These are phyloP conservation scores for Drosophila lacicola DNA, from an alignment of 2,888 invertebrate species.

Conservation along the genomic window DNA sequence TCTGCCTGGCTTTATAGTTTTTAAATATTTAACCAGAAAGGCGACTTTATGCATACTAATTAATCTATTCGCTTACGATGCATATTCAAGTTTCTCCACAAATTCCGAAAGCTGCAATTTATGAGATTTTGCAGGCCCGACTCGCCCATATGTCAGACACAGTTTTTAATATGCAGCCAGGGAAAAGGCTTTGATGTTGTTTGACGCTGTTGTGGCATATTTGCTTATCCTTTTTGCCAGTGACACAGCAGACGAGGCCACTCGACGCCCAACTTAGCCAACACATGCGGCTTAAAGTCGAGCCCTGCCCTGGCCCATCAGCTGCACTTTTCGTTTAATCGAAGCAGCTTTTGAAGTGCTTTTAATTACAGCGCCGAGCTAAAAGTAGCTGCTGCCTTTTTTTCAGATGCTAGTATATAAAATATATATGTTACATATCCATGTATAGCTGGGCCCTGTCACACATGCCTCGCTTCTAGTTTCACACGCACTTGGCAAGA, in stretches of 20 bases:
- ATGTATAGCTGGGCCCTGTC: neutral
- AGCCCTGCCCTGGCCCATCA: slow-evolving; percentile 24
- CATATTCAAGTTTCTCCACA: neutral
- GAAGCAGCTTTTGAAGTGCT: slow-evolving; percentile 15
- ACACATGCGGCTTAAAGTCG: slow-evolving; percentile 25
- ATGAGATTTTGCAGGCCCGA: neutral
- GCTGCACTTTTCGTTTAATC: slow-evolving; percentile 41
- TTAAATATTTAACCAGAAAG: neutral
- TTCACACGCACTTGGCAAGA: slow-evolving; percentile 18
- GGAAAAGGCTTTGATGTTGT: slow-evolving; percentile 34
- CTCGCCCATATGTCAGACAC: neutral
- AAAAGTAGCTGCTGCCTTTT: slow-evolving; percentile 3
- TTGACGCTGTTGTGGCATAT: slow-evolving; percentile 36
- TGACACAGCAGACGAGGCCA: slow-evolving; percentile 6
- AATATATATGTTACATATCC: slow-evolving; percentile 1
- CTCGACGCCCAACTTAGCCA: neutral
- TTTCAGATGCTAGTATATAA: neutral
- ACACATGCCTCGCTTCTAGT: slow-evolving; percentile 22
- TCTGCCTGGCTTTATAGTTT: too few relatives aligned
- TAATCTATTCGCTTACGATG: neutral
- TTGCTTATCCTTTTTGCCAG: slow-evolving; percentile 44
- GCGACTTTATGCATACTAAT: neutral
- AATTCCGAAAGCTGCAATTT: neutral
- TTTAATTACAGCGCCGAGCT: slow-evolving; percentile 27
- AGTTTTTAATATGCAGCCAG: slow-evolving; percentile 31